Evolutionary conservation across 2,888 invertebrate genomes (phyloP).

Genomic region (Yponomeuta sedellus): DNA sequence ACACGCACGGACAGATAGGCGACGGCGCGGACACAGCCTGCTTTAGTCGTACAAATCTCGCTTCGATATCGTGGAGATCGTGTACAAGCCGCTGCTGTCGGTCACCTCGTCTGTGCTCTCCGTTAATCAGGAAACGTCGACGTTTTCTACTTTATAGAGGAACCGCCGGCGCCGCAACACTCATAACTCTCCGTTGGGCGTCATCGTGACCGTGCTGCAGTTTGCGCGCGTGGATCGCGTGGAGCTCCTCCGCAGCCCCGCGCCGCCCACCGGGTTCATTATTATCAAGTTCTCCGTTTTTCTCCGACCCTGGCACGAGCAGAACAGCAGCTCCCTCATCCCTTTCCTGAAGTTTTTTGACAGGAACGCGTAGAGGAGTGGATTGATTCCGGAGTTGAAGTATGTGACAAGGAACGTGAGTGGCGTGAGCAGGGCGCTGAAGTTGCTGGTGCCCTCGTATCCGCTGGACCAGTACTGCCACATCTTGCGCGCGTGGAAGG

Average conservation of each 20-base stretch:
- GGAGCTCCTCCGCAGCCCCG: conserved; percentile 61
- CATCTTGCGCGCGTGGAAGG: conserved; percentile 91
- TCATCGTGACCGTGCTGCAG: conserved; percentile 73
- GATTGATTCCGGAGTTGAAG: conserved; percentile 93
- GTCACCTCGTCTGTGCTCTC: conserved; percentile 70
- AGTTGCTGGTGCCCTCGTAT: conserved; percentile 83
- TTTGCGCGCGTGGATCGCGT: conserved; percentile 72
- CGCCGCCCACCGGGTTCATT: conserved; percentile 62
- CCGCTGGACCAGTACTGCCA: conserved; percentile 89
- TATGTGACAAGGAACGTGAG: conserved; percentile 91
- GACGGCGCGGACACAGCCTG: background rate
- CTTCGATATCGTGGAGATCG: conserved; percentile 58
- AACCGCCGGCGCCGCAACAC: conserved; percentile 58
- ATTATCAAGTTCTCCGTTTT: conserved; percentile 63
- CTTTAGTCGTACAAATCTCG: conserved; percentile 54
- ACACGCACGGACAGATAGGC: background rate
- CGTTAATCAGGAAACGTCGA: conserved; percentile 71
- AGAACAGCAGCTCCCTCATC: conserved; percentile 87
- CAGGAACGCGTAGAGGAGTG: conserved; percentile 91
- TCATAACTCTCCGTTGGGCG: conserved; percentile 71
- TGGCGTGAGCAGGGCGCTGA: conserved; percentile 87
- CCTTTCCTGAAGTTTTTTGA: conserved; percentile 88
- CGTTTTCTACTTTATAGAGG: conserved; percentile 59
- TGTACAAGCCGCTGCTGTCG: conserved; percentile 63
- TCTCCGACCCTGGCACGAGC: conserved; percentile 62